Percentiles rank a stretch among this genome's conserved stretches.
phyloP scores from a whole-genome alignment of 1,140 invertebrate species.

The Drosophila sechellia region DNA sequence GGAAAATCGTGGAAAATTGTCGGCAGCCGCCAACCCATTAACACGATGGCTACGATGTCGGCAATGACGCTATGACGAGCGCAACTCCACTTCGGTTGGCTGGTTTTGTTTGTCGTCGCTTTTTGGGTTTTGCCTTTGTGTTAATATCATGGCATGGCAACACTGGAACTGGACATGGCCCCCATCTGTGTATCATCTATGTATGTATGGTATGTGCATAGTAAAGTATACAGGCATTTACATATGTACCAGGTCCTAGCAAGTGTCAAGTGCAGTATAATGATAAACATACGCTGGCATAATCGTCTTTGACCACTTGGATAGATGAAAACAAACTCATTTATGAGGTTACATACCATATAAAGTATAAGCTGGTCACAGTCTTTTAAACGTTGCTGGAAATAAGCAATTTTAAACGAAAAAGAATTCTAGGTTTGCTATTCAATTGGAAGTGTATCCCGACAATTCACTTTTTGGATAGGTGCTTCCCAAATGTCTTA shows the following conservation, averaged over 20 bases:
- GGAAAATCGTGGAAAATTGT: slow-evolving; percentile 47
- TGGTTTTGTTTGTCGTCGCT: slow-evolving; percentile 49
- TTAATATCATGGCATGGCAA: slow-evolving; percentile 11
- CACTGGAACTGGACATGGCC: not conserved
- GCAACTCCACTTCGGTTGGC: slow-evolving; percentile 37
- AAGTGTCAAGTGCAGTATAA: not conserved
- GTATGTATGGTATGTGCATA: not conserved
- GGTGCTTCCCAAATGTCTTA: no score
- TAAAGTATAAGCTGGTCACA: not conserved
- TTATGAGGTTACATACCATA: not conserved
- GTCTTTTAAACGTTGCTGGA: no score
- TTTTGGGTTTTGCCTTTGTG: slow-evolving; percentile 18
- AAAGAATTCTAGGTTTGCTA: no score
- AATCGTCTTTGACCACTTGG: slow-evolving; percentile 12
- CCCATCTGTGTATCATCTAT: slow-evolving; percentile 3
- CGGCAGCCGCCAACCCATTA: slow-evolving; percentile 47
- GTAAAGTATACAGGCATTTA: not conserved
- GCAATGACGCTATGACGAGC: slow-evolving; percentile 33
- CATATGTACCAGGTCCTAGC: not conserved
- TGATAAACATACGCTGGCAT: not conserved
- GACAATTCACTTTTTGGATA: not conserved
- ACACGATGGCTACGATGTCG: slow-evolving; percentile 27
- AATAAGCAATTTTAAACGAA: no score
- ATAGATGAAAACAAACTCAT: not conserved
- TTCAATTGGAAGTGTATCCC: no score